Percentiles rank a stretch among this genome's conserved stretches.
These are phyloP conservation scores for Zeugodacus cucurbitae DNA, from an alignment of 1,140 invertebrate species.

Conservation along the genomic window DNA sequence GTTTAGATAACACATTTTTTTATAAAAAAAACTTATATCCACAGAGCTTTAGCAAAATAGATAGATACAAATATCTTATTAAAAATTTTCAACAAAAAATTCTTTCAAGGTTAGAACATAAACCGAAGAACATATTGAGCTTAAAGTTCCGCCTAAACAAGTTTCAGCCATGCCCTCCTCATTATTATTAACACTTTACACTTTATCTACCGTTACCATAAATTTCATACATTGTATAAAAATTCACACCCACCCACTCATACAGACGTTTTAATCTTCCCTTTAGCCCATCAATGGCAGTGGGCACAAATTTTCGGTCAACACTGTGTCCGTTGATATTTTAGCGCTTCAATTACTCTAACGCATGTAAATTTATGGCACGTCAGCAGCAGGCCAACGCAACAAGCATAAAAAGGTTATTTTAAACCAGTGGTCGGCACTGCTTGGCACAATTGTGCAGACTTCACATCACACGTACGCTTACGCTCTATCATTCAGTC, in stretches of 20 bases:
- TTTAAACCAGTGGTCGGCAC: neutral
- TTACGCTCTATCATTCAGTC: no score
- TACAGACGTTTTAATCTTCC: neutral
- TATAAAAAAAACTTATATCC: no score
- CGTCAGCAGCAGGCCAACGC: neutral
- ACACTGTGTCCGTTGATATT: neutral
- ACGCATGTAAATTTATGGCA: slow-evolving; percentile 2
- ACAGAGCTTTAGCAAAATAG: no score
- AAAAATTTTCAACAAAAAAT: no score
- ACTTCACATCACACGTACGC: neutral
- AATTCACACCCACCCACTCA: neutral
- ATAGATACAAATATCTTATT: no score
- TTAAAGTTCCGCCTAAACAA: neutral
- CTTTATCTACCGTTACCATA: neutral
- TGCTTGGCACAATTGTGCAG: neutral
- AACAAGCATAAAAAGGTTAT: neutral
- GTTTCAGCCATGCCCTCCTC: neutral
- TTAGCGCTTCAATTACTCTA: neutral
- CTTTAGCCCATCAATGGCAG: neutral
- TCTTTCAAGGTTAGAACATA: no score
- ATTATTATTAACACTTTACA: no score
- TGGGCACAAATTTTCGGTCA: neutral
- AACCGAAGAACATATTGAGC: no score
- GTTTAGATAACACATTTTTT: no score
- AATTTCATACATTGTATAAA: neutral